phyloP scores from a whole-genome alignment of 2,888 invertebrate species.

The Isotomurus palustris region DNA sequence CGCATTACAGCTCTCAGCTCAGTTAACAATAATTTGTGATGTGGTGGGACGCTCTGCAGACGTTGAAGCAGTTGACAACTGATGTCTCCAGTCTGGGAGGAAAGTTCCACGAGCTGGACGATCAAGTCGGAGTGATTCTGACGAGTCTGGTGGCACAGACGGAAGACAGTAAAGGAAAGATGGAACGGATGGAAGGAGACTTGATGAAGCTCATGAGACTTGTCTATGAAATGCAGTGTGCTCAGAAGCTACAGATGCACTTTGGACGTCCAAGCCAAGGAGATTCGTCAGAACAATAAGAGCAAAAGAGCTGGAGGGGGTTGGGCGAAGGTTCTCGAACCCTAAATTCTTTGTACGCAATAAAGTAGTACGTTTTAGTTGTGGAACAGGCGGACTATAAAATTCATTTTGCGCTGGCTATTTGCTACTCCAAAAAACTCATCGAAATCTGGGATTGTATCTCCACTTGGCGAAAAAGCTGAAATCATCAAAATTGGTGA shows the following conservation, averaged over 20 bases:
- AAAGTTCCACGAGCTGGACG: neutral
- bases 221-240: conserved; percentile 4
- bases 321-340: no score
- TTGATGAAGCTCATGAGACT: neutral
- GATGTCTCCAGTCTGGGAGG: neutral
- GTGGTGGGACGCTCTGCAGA: no score
- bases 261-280: neutral
- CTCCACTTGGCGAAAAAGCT: neutral
- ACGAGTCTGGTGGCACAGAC: neutral
- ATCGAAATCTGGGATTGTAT: neutral
- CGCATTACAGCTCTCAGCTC: no score
- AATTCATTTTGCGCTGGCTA: no score
- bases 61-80: neutral
- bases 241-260: conserved; percentile 1
- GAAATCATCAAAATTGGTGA: neutral
- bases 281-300: neutral
- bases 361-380: no score
- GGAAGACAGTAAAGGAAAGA: neutral
- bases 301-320: no score
- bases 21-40: no score
- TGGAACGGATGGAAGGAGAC: neutral
- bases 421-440: no score
- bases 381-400: no score
- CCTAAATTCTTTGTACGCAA: no score
- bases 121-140: neutral